Evolutionary conservation across 2,113 vertebrate genomes (phyloP), one percentile per base, ranked within the genome.

Genomic region (Misgurnus anguillicaudatus): DNA sequence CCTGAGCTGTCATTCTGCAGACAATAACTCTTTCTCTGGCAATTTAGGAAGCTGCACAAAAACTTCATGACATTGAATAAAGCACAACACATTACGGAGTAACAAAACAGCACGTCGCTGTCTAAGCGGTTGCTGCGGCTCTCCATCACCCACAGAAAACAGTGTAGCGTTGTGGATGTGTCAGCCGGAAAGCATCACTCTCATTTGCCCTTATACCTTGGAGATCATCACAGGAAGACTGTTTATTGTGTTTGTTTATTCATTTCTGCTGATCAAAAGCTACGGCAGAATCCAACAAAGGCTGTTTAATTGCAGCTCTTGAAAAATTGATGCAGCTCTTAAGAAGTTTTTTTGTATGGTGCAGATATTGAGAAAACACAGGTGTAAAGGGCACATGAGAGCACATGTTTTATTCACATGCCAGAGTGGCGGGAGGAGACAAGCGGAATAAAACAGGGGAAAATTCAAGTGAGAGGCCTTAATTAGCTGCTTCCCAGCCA

Each of bases 301-400:
- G 80, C 81, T 83, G 51, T 80, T 88, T 92, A 91, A 91, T 87
- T 90, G 87, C 87, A 85, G 88, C 82, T 80, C 68, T 70, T 91
- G 86, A 90, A 91, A 92, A 87, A 91, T 90, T 86, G 85, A 92
- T 91, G 89, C 68, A 73, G 80, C 87, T 84, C 87, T 89, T 91
- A 91, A 92, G 89, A 70, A 87, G 84, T 58, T 31, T 31, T 90
- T 90, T 85, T 89, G 85, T 89, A 86, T 89, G 86, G 61, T 39
- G 77, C 82, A 70, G 61, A 75, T 85, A 81, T 91, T 89, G 82
- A 80, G 87, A 82, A 85, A 90, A 86, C 85, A 87, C 89, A 89
- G 87, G 90, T 90, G 89, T 83, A 85, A 88, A 86, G 83, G 60
- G 82, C 47, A n/a, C 82, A 76, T 72, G 85, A 83, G 84, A 77